Conservation (phyloP, 2,888 invertebrate genomes). For the Dinocampus coccinellae region DNA sequence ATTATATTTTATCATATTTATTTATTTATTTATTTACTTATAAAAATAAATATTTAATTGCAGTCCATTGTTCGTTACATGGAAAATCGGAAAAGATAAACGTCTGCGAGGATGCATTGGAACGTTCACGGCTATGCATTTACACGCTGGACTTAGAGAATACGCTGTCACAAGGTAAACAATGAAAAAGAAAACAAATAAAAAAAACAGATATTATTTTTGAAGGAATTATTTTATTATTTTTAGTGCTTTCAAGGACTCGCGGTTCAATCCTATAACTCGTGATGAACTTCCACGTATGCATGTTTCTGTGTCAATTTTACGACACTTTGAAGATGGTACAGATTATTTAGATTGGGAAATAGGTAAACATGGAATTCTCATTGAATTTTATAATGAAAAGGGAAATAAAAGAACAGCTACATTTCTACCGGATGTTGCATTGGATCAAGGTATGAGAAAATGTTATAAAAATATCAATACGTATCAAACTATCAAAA, state of each 20-base stretch:
- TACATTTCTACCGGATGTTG: constrained; percentile 98
- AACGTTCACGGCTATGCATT: constrained; percentile 96
- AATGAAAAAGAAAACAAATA: not conserved
- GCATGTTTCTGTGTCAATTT: constrained; percentile 95
- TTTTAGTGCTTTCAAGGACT: constrained; percentile 94
- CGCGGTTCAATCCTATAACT: constrained; percentile 94
- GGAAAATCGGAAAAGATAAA: constrained; percentile 97
- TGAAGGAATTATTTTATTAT: constrained; percentile 24
- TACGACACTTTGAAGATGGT: constrained; percentile 97
- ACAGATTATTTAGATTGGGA: constrained; percentile 97
- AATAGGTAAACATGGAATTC: constrained; percentile 95
- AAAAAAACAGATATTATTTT: not conserved
- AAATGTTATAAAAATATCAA: not conserved
- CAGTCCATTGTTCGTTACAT: constrained; percentile 98
- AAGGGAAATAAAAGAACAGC: constrained; percentile 95
- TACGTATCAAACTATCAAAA: no score
- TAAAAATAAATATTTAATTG: constrained; percentile 57
- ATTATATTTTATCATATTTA: not conserved
- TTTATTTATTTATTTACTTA: not conserved
- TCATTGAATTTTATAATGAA: constrained; percentile 97
- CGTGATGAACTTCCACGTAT: constrained; percentile 93
- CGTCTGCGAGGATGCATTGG: constrained; percentile 98
- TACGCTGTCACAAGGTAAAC: constrained; percentile 93
- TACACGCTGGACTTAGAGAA: constrained; percentile 94
- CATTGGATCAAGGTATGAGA: constrained; percentile 91